Percentiles rank a stretch among this genome's conserved stretches.
phyloP scores from a whole-genome alignment of 2,888 invertebrate genomes.

The Aethes cnicana region DNA sequence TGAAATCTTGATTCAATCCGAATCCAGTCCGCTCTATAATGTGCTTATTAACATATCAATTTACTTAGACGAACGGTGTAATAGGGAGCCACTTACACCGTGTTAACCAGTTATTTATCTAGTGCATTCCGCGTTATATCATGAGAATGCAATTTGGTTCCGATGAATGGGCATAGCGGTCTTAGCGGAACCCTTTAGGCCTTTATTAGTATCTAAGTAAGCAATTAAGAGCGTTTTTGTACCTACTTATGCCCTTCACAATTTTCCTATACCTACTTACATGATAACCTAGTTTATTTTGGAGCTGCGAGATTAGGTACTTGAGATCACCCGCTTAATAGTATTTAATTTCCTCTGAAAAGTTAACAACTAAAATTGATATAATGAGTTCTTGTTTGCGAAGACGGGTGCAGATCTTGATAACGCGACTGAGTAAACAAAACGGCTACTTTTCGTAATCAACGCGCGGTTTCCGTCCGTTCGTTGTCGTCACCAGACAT shows the following conservation, averaged over 20 bases:
- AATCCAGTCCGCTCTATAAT: no score
- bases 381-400: constrained; percentile 19
- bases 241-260: no score
- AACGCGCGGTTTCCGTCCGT: constrained; percentile 24
- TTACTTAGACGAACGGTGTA: constrained; percentile 26
- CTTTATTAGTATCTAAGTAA: no score
- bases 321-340: no score
- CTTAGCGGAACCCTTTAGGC: constrained; percentile 1
- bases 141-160: constrained; percentile 13
- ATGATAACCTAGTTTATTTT: no score
- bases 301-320: no score
- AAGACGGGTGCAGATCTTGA: constrained; percentile 17
- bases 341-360: no score
- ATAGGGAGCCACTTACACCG: constrained; percentile 18
- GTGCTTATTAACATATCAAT: no score
- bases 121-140: constrained; percentile 14
- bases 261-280: no score
- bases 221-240: no score
- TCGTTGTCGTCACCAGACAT: constrained; percentile 6
- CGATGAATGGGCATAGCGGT: not conserved
- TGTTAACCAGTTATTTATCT: constrained; percentile 25
- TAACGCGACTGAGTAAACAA: constrained; percentile 28
- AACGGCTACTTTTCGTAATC: constrained; percentile 21
- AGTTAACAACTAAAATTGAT: no score
- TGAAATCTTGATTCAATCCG: no score